These are phyloP conservation scores for Rhinopomastus cyanomelas DNA, from an alignment of 2,113 vertebrate species.

Conservation along the genomic window DNA sequence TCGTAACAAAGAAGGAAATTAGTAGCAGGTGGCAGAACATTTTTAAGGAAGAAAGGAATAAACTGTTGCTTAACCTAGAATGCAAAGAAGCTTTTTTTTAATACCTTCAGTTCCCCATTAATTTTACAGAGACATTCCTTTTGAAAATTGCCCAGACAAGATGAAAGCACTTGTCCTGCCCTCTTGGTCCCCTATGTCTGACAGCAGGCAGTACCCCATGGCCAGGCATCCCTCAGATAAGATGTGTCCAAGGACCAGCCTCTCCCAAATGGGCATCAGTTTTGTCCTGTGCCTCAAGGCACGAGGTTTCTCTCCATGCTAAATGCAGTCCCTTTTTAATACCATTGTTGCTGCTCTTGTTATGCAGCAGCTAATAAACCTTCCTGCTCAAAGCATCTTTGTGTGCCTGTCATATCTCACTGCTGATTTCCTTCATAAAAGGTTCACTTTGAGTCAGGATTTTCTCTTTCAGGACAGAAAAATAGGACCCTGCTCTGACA, in stretches of 20 bases:
- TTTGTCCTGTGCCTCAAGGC: not conserved
- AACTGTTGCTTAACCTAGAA: constrained; percentile 42
- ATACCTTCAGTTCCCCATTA: not conserved
- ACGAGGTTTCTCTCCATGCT: not conserved
- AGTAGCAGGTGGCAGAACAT: constrained; percentile 57
- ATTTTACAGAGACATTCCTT: not conserved
- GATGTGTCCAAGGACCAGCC: not conserved
- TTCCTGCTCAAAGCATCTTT: constrained; percentile 45
- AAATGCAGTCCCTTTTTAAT: constrained; percentile 28
- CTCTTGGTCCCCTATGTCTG: not conserved
- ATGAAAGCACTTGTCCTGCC: not conserved
- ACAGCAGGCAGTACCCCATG: not conserved
- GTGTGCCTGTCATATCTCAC: constrained; percentile 26
- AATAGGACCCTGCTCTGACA: constrained; percentile 12
- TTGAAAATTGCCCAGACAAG: not conserved
- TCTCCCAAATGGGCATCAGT: not conserved
- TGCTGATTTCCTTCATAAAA: constrained; percentile 27
- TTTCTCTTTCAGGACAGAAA: constrained; percentile 36
- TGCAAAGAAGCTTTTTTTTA: not conserved
- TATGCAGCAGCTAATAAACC: constrained; percentile 41
- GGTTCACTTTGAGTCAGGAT: not conserved
- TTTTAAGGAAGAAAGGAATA: constrained; percentile 48
- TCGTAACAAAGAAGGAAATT: constrained; percentile 43
- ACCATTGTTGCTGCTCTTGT: constrained; percentile 26
- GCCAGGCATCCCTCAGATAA: not conserved